These are phyloP conservation scores for Pagetopsis macropterus DNA, from an alignment of 2,797 vertebrate genomes.

Conservation along the genomic window DNA sequence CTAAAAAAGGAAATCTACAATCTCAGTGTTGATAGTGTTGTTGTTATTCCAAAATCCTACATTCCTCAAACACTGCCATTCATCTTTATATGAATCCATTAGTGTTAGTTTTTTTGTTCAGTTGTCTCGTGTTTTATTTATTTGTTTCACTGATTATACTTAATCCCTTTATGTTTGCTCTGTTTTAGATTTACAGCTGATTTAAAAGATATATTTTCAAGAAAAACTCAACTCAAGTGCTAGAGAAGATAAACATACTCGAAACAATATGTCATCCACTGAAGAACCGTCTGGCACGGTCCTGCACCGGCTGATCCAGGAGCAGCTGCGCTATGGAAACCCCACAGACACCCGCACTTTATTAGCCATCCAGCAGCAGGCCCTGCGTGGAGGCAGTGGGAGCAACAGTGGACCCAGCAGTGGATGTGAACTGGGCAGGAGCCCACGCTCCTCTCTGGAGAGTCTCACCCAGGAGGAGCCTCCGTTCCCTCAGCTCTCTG, in stretches of 20 bases:
- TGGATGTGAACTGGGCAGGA: conserved; percentile 78
- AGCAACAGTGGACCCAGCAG: conserved; percentile 87
- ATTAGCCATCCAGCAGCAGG: conserved; percentile 94
- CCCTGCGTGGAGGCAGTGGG: conserved; percentile 81
- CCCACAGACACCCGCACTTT: conserved; percentile 95
- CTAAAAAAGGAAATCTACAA: not conserved
- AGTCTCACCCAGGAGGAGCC: conserved; percentile 91
- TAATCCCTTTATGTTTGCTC: conserved; percentile 9
- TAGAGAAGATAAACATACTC: conserved; percentile 40
- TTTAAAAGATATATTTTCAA: conserved; percentile 24
- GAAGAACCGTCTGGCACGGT: conserved; percentile 97
- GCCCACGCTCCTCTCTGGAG: conserved; percentile 90
- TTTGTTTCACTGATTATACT: conserved; percentile 12
- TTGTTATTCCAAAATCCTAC: not conserved
- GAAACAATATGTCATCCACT: conserved; percentile 88
- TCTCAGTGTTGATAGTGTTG: conserved; percentile 1
- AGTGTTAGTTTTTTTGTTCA: not conserved
- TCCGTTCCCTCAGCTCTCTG: conserved; percentile 90
- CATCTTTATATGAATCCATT: not conserved
- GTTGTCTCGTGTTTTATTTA: not conserved
- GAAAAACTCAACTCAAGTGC: conserved; percentile 43
- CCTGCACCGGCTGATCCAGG: conserved; percentile 97
- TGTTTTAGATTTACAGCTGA: conserved; percentile 62
- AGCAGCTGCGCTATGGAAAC: conserved; percentile 97
- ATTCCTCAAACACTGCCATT: not conserved